Evolutionary conservation across 2,113 vertebrate species (phyloP).

Genomic region (Perognathus longimembris): DNA sequence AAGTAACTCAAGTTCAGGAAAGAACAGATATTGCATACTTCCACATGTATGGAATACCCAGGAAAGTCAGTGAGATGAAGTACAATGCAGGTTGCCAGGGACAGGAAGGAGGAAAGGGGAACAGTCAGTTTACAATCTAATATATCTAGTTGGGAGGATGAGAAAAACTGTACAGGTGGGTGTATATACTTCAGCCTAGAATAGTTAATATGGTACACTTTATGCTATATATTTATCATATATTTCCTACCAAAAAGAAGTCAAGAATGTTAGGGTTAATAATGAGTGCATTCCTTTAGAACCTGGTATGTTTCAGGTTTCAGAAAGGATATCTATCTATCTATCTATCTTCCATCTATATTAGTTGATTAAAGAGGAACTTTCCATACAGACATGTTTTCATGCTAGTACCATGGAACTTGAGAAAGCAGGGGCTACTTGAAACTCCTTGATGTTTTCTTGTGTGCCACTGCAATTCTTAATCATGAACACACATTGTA

Average conservation of each 20-base stretch:
- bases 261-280: neutral
- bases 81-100: neutral
- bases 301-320: neutral
- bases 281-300: neutral
- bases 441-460: neutral
- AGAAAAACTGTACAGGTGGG: neutral
- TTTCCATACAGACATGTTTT: neutral
- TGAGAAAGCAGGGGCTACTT: neutral
- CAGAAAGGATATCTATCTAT: neutral
- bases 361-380: neutral
- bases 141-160: neutral
- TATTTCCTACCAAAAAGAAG: neutral
- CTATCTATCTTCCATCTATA: too few species aligned
- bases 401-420: neutral
- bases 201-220: neutral
- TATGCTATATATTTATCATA: neutral
- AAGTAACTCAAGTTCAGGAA: neutral
- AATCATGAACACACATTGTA: neutral
- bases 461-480: neutral
- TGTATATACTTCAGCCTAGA: neutral
- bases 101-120: neutral
- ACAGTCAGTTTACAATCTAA: neutral
- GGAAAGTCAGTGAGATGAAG: neutral
- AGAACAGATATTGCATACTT: neutral
- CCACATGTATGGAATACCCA: neutral